phyloP scores from a whole-genome alignment of 2,797 vertebrate genomes.

The Acipenser ruthenus region DNA sequence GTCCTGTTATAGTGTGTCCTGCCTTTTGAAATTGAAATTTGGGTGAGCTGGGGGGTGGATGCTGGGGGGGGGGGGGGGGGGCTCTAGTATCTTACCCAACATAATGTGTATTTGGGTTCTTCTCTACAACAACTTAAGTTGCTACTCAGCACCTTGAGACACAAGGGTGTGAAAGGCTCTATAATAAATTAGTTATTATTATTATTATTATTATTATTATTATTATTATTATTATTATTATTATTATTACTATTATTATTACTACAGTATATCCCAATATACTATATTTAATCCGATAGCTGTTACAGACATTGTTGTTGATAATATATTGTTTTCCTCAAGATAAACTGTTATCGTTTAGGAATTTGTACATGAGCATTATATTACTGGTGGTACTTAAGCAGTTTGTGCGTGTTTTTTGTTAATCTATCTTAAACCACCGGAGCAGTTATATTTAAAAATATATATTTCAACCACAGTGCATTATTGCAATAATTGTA shows the following conservation, averaged over 20 bases:
- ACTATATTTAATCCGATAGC: slow-evolving; percentile 67
- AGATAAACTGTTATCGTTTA: slow-evolving; percentile 71
- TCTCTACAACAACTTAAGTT: no score
- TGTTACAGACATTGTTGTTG: slow-evolving; percentile 52
- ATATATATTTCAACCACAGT: slow-evolving; percentile 74
- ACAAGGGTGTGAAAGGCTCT: no score
- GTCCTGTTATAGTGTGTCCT: slow-evolving; percentile 49
- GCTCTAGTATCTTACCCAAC: slow-evolving; percentile 23
- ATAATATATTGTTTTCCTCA: slow-evolving; percentile 59
- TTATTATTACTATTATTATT: slow-evolving; percentile 12
- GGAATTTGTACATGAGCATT: slow-evolving; percentile 67
- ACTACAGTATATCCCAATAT: slow-evolving; percentile 44
- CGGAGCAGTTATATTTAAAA: slow-evolving; percentile 77
- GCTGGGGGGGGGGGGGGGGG: slow-evolving; percentile 44
- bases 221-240: slow-evolving; percentile 14
- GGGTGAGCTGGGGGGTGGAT: slow-evolving; percentile 53
- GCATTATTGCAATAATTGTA: slow-evolving; percentile 77
- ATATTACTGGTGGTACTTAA: slow-evolving; percentile 67
- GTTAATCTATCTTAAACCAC: slow-evolving; percentile 78
- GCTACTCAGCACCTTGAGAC: no score
- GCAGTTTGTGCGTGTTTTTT: slow-evolving; percentile 48
- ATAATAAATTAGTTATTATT: no score
- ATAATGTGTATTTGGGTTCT: no score
- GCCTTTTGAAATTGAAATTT: slow-evolving; percentile 44
- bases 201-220: slow-evolving; percentile 22